These are phyloP conservation scores for Syncerus caffer DNA, from an alignment of 2,797 vertebrate species.

Conservation along the genomic window DNA sequence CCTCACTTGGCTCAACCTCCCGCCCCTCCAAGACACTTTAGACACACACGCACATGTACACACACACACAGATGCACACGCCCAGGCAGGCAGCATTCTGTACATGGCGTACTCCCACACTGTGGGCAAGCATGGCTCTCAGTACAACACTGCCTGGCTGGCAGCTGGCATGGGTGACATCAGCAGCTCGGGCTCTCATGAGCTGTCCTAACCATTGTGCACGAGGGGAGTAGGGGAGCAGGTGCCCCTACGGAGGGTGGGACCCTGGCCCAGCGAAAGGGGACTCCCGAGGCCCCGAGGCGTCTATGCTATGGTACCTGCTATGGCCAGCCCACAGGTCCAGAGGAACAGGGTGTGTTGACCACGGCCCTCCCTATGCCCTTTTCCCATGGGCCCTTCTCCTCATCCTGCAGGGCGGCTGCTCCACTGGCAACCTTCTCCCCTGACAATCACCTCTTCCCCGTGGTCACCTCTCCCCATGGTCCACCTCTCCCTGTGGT, in stretches of 20 bases:
- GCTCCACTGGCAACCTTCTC: neutral
- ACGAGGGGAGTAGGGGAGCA: neutral
- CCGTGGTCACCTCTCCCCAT: neutral
- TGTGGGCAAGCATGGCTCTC: accelerated
- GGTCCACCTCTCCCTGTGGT: neutral
- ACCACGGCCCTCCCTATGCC: neutral
- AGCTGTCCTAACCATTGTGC: neutral
- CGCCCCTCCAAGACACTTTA: neutral
- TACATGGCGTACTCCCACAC: accelerated
- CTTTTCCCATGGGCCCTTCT: neutral
- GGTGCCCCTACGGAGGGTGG: accelerated
- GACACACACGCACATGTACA: neutral
- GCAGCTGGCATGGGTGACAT: accelerated
- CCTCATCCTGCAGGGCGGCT: neutral
- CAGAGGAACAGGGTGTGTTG: neutral
- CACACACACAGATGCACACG: accelerated
- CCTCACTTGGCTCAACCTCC: neutral
- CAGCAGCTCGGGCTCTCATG: neutral
- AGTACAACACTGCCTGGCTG: no score
- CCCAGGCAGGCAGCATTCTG: neutral
- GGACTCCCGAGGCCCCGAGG: accelerated
- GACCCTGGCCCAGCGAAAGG: neutral
- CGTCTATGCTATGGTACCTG: accelerated
- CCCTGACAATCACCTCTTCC: neutral
- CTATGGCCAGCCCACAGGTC: neutral